phyloP scores from a whole-genome alignment of 2,797 vertebrate species.

The Myoxocephalus aenaeus region DNA sequence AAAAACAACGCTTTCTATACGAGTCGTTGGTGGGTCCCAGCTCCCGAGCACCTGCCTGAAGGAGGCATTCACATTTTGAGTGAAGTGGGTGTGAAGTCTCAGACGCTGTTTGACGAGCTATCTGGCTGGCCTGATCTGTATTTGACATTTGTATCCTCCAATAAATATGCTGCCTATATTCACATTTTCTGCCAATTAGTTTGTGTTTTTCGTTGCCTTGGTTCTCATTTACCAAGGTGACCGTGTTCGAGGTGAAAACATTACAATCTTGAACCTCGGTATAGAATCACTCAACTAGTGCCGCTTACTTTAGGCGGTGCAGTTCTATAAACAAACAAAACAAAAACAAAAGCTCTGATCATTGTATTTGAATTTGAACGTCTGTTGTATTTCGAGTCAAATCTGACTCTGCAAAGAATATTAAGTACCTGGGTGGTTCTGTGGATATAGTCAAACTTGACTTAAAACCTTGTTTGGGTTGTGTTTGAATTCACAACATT shows the following conservation, averaged over 20 bases:
- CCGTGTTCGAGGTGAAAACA: background rate
- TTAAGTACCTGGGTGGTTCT: no score
- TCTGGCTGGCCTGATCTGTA: conserved; percentile 36
- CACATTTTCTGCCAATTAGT: conserved; percentile 18
- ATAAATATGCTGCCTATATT: conserved; percentile 30
- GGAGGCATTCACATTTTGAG: conserved; percentile 56
- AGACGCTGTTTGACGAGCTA: conserved; percentile 35
- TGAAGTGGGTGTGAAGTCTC: conserved; percentile 58
- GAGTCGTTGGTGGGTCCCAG: background rate
- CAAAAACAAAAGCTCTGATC: no score
- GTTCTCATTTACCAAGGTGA: background rate
- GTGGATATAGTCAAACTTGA: background rate
- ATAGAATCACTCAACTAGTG: background rate
- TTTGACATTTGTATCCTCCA: conserved; percentile 45
- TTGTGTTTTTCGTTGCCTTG: conserved; percentile 3
- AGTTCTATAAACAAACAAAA: no score
- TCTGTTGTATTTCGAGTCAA: no score
- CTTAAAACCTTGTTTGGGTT: background rate
- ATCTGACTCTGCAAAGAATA: no score
- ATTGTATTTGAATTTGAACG: no score
- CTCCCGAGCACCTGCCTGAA: conserved; percentile 33
- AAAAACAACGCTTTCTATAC: conserved; percentile 5
- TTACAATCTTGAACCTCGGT: background rate
- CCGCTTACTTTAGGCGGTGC: background rate
- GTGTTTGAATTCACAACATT: background rate